Conservation (phyloP, 2,888 invertebrate species). For the Eilema depressum region DNA sequence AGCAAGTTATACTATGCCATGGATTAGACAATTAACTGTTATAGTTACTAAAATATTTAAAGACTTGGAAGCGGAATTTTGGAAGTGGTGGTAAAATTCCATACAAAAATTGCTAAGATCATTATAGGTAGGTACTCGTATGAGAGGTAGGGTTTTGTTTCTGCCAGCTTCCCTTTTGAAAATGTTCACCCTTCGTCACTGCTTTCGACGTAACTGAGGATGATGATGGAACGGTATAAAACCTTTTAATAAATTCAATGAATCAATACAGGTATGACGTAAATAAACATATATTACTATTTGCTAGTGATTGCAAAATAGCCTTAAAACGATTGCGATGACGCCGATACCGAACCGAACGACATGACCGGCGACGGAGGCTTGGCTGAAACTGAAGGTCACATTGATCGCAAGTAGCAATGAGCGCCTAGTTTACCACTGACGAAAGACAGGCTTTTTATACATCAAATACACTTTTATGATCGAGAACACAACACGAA, state of each 20-base stretch:
- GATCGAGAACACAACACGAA: no score
- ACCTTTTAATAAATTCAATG: not conserved
- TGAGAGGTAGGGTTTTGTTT: no score
- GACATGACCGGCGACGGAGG: not conserved
- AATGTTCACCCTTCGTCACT: no score
- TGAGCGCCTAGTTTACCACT: slow-evolving; percentile 1
- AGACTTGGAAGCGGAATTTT: no score
- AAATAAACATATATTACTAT: not conserved
- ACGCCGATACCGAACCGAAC: not conserved
- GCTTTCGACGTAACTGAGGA: not conserved
- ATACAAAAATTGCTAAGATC: no score
- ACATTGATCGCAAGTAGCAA: not conserved
- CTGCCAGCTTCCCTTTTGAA: no score
- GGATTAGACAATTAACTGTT: no score
- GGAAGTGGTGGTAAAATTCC: no score
- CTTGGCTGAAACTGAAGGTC: slow-evolving; percentile 12
- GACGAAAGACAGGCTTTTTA: not conserved
- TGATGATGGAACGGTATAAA: no score
- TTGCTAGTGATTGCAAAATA: slow-evolving; percentile 6
- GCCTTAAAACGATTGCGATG: slow-evolving; percentile 7
- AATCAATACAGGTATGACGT: not conserved
- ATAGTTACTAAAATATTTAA: no score
- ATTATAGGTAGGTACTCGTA: no score
- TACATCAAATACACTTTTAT: not conserved
- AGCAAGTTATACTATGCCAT: no score